Percentiles rank a stretch among this genome's conserved stretches.
Conservation (phyloP, 2,113 vertebrate genomes). For the Halichoeres trimaculatus region DNA sequence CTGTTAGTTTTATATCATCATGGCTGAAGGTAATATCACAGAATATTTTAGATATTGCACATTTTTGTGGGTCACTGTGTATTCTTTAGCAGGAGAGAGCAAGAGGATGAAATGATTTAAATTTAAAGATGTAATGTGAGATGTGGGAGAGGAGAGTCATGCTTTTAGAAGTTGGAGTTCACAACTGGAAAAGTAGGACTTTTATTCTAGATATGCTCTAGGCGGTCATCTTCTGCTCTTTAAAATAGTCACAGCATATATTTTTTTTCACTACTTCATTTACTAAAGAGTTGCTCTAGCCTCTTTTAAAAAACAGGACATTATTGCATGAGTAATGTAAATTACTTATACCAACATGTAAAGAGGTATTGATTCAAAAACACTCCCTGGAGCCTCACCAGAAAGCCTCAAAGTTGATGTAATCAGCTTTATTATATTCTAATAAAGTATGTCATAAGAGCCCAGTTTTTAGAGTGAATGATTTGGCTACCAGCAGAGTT, state of each 20-base stretch:
- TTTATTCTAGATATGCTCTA: neutral
- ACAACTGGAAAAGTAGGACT: neutral
- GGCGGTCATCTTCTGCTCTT: neutral
- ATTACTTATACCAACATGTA: no score
- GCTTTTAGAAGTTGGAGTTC: slow-evolving; percentile 21
- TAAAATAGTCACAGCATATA: no score
- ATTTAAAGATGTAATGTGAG: slow-evolving; percentile 4
- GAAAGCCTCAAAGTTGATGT: neutral
- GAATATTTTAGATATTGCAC: slow-evolving; percentile 33
- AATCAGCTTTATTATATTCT: neutral
- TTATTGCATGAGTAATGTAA: no score
- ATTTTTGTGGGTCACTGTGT: slow-evolving; percentile 13
- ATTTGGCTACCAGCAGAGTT: neutral
- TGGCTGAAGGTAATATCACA: slow-evolving; percentile 44
- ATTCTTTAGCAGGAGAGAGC: neutral
- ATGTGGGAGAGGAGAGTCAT: neutral
- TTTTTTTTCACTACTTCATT: no score
- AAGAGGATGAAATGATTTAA: slow-evolving; percentile 41
- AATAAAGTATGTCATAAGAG: neutral
- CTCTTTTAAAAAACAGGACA: no score
- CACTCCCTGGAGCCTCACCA: neutral
- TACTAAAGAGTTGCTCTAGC: no score
- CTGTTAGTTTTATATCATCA: slow-evolving; percentile 33
- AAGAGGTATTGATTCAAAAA: slow-evolving; percentile 1
- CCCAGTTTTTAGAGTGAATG: neutral